Evolutionary conservation across 2,888 invertebrate genomes (phyloP).

Genomic region (Parelbella ahira): DNA sequence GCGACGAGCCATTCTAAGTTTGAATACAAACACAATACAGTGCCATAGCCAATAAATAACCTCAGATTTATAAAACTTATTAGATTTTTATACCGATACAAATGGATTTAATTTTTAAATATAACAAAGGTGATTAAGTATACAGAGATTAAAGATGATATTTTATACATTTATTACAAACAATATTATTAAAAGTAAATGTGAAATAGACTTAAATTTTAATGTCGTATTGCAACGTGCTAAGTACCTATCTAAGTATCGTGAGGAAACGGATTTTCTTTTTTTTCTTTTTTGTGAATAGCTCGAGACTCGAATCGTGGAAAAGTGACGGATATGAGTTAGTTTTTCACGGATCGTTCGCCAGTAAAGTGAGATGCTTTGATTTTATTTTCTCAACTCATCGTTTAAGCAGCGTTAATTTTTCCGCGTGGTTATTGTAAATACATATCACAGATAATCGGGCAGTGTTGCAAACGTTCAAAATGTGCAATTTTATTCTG

Average conservation of each 20-base stretch:
- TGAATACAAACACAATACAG: constrained; percentile 70
- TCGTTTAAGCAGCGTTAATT: constrained; percentile 34
- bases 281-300: constrained; percentile 35
- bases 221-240: constrained; percentile 63
- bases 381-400: constrained; percentile 27
- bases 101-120: constrained; percentile 81
- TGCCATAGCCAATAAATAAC: constrained; percentile 76
- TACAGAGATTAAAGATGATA: constrained; percentile 81
- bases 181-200: constrained; percentile 76
- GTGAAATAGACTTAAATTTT: constrained; percentile 75
- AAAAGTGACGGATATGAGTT: constrained; percentile 35
- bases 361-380: constrained; percentile 35
- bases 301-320: constrained; percentile 39
- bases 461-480: constrained; percentile 52
- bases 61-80: constrained; percentile 76
- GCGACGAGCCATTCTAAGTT: constrained; percentile 60
- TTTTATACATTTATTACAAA: constrained; percentile 81
- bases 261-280: constrained; percentile 42
- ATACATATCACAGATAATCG: constrained; percentile 69
- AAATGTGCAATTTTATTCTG: constrained; percentile 20
- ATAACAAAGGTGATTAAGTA: constrained; percentile 80
- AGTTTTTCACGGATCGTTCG: constrained; percentile 35
- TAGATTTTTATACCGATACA: constrained; percentile 81
- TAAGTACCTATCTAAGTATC: constrained; percentile 45
- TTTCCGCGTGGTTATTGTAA: constrained; percentile 59